Conservation (phyloP, 2,113 vertebrate genomes). For the Megaptera novaeangliae region DNA sequence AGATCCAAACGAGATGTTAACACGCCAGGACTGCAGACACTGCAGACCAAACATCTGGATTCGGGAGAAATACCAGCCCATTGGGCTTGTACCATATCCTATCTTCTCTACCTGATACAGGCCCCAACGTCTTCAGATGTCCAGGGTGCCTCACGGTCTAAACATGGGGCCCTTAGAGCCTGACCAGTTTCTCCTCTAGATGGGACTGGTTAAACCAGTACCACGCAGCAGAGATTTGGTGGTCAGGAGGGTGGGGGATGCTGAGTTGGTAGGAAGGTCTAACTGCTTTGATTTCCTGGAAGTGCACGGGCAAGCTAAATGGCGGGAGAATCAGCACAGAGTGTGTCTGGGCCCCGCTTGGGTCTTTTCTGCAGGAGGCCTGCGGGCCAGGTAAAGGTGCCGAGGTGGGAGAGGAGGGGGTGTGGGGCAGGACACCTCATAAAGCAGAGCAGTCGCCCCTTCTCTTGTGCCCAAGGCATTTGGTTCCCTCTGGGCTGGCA, state of each 20-base stretch:
- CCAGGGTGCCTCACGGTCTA: not conserved
- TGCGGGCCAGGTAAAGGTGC: not conserved
- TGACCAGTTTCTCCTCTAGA: not conserved
- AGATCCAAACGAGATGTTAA: not conserved
- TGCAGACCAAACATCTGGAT: not conserved
- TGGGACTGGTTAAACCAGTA: not conserved
- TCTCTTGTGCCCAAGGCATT: not conserved
- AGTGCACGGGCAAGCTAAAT: not conserved
- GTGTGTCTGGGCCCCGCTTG: not conserved
- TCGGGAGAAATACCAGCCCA: not conserved
- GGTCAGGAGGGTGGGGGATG: not conserved
- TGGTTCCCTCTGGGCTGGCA: not conserved
- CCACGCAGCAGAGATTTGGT: not conserved
- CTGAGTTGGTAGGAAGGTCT: not conserved
- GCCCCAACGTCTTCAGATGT: not conserved
- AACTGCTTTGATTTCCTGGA: not conserved
- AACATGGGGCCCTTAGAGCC: not conserved
- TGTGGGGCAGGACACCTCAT: not conserved
- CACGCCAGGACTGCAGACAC: not conserved
- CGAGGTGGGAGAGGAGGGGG: too few species aligned
- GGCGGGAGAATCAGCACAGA: not conserved
- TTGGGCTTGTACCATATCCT: not conserved
- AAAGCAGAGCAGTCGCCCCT: accelerated
- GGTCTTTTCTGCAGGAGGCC: not conserved
- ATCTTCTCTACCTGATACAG: not conserved